These are phyloP conservation scores for Spisula solida DNA, from an alignment of 2,888 invertebrate species.

Conservation along the genomic window DNA sequence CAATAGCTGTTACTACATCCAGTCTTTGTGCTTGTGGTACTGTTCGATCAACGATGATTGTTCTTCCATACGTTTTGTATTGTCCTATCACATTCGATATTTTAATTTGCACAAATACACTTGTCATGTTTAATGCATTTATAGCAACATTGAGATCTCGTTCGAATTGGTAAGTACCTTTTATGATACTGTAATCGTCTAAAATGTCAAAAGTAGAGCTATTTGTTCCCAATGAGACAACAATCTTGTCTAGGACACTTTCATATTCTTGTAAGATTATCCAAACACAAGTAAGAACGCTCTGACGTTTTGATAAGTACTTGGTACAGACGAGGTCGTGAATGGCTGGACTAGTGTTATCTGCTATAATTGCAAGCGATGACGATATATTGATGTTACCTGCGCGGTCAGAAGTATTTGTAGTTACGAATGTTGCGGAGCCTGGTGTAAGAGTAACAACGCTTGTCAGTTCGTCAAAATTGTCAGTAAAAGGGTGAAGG, in stretches of 20 bases:
- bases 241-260: slow-evolving; percentile 66
- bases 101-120: slow-evolving; percentile 57
- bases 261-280: slow-evolving; percentile 68
- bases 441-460: slow-evolving; percentile 62
- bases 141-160: slow-evolving; percentile 47
- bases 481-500: slow-evolving; percentile 49
- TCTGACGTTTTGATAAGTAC: slow-evolving; percentile 62
- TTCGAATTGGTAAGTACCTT: slow-evolving; percentile 33
- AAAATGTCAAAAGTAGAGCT: slow-evolving; percentile 50
- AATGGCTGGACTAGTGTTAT: slow-evolving; percentile 66
- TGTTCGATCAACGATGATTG: slow-evolving; percentile 67
- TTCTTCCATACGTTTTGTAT: slow-evolving; percentile 47
- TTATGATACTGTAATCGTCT: slow-evolving; percentile 40
- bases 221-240: slow-evolving; percentile 64
- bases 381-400: slow-evolving; percentile 61
- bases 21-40: slow-evolving; percentile 62
- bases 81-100: slow-evolving; percentile 64
- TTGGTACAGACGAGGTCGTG: slow-evolving; percentile 64
- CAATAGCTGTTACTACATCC: slow-evolving; percentile 63
- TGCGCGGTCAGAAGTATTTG: slow-evolving; percentile 69
- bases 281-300: slow-evolving; percentile 69
- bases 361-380: slow-evolving; percentile 70
- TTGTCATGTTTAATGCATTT: slow-evolving; percentile 20
- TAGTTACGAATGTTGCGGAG: slow-evolving; percentile 67
- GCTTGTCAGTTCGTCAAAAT: slow-evolving; percentile 49